These are phyloP conservation scores for Seriola aureovittata DNA, from an alignment of 2,113 vertebrate species.

Conservation along the genomic window DNA sequence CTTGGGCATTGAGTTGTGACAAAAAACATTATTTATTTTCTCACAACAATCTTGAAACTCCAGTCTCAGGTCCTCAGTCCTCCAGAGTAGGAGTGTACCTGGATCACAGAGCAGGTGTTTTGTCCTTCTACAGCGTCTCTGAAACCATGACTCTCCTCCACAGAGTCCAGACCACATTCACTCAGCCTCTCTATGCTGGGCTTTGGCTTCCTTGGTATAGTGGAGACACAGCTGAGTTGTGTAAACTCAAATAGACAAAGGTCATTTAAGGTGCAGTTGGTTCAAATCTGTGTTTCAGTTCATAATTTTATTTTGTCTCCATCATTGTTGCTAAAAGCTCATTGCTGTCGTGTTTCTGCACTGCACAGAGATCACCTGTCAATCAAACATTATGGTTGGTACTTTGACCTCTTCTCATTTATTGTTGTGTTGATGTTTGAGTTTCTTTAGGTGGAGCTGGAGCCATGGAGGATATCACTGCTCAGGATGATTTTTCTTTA, in stretches of 20 bases:
- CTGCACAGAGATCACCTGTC: background rate
- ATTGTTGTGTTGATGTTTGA: background rate
- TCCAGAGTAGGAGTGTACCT: slow-evolving; percentile 36
- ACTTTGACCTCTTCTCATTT: background rate
- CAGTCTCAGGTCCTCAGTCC: background rate
- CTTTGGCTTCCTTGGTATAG: background rate
- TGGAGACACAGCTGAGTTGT: background rate
- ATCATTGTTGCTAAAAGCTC: background rate
- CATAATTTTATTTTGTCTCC: background rate
- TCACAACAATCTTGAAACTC: background rate
- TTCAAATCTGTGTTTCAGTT: background rate
- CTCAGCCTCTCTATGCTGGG: slow-evolving; percentile 36
- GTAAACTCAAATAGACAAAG: background rate
- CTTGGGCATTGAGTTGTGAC: background rate
- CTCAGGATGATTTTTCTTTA: background rate
- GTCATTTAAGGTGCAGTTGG: background rate
- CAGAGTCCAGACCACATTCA: slow-evolving; percentile 45
- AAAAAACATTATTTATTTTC: background rate
- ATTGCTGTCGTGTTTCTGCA: background rate
- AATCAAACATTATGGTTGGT: background rate
- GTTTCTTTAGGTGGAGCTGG: background rate
- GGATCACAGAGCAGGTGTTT: slow-evolving; percentile 41
- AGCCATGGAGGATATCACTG: background rate
- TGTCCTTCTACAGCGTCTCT: slow-evolving; percentile 37
- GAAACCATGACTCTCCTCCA: slow-evolving; percentile 39